These are phyloP conservation scores for Chrysotoxum bicinctum DNA, from an alignment of 2,888 invertebrate genomes.

Conservation along the genomic window DNA sequence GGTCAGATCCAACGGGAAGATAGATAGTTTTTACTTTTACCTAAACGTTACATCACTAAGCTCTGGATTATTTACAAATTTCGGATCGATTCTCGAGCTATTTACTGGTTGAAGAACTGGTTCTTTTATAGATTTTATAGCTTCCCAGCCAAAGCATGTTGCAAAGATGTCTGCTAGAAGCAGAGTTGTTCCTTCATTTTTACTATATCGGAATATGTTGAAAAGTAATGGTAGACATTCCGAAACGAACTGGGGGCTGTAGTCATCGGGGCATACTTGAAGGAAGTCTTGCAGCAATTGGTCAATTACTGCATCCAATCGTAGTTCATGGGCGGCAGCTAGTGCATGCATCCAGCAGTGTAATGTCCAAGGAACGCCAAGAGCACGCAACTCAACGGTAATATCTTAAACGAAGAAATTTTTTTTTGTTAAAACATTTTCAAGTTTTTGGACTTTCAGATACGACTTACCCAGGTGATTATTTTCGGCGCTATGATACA, in stretches of 20 bases:
- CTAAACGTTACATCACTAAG: slow-evolving; percentile 94
- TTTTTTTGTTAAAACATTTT: neutral
- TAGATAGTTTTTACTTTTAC: slow-evolving; percentile 78
- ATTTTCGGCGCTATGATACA: slow-evolving; percentile 96
- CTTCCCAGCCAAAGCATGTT: slow-evolving; percentile 93
- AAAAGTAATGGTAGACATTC: slow-evolving; percentile 94
- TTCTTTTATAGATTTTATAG: slow-evolving; percentile 89
- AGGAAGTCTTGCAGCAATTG: slow-evolving; percentile 94
- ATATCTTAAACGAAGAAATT: slow-evolving; percentile 85
- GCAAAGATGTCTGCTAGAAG: slow-evolving; percentile 94
- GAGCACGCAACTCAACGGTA: slow-evolving; percentile 91
- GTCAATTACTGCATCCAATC: slow-evolving; percentile 92
- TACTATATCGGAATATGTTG: slow-evolving; percentile 94
- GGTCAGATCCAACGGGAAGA: neutral
- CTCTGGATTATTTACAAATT: slow-evolving; percentile 96
- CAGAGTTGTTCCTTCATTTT: slow-evolving; percentile 94
- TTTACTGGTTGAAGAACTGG: slow-evolving; percentile 85
- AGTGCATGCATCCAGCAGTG: slow-evolving; percentile 96
- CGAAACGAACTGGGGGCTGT: slow-evolving; percentile 93
- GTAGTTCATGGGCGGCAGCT: slow-evolving; percentile 92
- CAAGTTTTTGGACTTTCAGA: neutral
- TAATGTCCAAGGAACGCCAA: slow-evolving; percentile 95
- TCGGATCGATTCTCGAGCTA: slow-evolving; percentile 92
- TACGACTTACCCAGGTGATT: slow-evolving; percentile 88
- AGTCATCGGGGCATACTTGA: slow-evolving; percentile 94